Evolutionary conservation across 2,888 invertebrate species (phyloP).

Genomic region (Nasonovia ribisnigri): DNA sequence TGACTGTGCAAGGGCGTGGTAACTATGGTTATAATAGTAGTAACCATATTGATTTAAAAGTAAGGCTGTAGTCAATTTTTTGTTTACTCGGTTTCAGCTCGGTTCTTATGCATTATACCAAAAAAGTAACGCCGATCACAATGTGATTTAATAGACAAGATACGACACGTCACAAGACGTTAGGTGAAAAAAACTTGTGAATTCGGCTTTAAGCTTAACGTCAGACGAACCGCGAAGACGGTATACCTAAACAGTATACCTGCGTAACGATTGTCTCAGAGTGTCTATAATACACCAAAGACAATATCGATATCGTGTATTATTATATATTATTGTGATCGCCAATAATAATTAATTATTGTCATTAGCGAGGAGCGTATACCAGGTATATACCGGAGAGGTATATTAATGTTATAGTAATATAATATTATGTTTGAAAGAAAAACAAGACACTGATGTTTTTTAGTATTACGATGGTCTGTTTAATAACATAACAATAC

Average conservation of each 20-base stretch:
- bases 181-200: too few relatives aligned
- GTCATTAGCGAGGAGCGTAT: not conserved
- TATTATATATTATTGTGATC: not conserved
- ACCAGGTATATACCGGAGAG: not conserved
- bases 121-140: too few relatives aligned
- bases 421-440: not conserved
- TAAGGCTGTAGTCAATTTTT: too few relatives aligned
- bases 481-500: not conserved
- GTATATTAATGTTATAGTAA: not conserved
- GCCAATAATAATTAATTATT: not conserved
- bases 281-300: not conserved
- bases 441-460: not conserved
- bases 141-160: too few relatives aligned
- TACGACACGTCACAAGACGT: too few relatives aligned
- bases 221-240: not conserved
- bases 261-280: not conserved
- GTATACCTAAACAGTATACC: not conserved
- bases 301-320: not conserved
- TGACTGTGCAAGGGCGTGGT: too few relatives aligned
- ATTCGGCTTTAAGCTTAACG: not conserved
- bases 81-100: too few relatives aligned
- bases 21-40: too few relatives aligned
- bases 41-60: too few relatives aligned
- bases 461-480: not conserved
- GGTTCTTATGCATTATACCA: too few relatives aligned